Evolutionary conservation across 1,140 invertebrate genomes (phyloP).

Genomic region (Euura saliciscinereae): DNA sequence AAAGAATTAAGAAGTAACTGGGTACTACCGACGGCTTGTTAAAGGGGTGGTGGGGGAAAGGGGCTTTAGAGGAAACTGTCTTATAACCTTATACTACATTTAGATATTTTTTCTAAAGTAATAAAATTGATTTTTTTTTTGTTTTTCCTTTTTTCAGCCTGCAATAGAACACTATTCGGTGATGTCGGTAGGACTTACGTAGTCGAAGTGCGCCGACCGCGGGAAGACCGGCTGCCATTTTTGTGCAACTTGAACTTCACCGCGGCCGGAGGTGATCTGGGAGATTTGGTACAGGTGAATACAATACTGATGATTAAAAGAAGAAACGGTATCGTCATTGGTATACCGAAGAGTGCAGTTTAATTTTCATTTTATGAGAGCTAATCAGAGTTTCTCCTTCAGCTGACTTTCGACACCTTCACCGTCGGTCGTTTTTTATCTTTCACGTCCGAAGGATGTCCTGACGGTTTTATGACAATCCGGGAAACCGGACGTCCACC

Average conservation of each 20-base stretch:
- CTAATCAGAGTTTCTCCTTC: constrained; percentile 28
- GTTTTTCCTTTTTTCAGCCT: constrained; percentile 65
- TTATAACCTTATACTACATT: not conserved
- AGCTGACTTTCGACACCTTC: constrained; percentile 79
- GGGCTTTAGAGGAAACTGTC: too few species aligned
- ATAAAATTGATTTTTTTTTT: constrained; percentile 30
- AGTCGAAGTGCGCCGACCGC: constrained; percentile 74
- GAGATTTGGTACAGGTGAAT: constrained; percentile 78
- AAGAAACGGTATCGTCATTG: too few species aligned
- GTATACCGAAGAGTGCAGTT: too few species aligned
- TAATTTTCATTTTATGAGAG: too few species aligned
- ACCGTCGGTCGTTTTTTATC: constrained; percentile 76
- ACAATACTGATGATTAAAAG: too few species aligned
- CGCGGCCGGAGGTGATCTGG: constrained; percentile 71
- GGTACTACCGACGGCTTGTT: not conserved
- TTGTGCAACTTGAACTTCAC: constrained; percentile 82
- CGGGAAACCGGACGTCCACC: constrained; percentile 72
- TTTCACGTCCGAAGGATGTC: constrained; percentile 78
- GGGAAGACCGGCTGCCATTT: constrained; percentile 77
- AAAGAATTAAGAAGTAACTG: constrained; percentile 4
- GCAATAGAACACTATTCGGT: constrained; percentile 83
- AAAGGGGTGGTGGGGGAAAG: too few species aligned
- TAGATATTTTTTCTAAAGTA: not conserved
- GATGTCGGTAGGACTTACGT: constrained; percentile 80
- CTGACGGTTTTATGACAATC: constrained; percentile 81